Base-by-base conservation (phyloP, 2,888 invertebrate species). In the Agrochola macilenta region DNA sequence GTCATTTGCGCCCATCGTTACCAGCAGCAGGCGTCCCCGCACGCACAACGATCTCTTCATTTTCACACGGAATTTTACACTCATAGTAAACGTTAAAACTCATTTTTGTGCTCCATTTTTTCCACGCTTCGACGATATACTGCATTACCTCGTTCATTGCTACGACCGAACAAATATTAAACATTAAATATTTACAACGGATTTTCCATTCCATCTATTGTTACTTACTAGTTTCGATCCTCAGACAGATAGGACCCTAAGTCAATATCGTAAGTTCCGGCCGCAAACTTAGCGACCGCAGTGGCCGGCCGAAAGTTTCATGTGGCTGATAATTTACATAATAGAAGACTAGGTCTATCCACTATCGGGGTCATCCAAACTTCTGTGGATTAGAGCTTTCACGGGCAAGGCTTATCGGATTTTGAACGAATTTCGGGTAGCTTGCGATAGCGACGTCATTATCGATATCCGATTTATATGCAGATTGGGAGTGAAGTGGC, bases 401-500 rank as follows among this genome's bases (percentile, higher is more conserved):
- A 95, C 93, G 92, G 93, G 94, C 92, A 92, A 92, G 92, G 94
- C 94, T 96, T 96, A 96, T 96, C 96, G 95, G 95, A 95, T 96
- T 96, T 95, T 93, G 95, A 95, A 94, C 94, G 95, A 95, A 95
- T 95, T 96, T 95, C 91, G 94, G 95, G 93, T 94, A 95, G 94
- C 95, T 96, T 95, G 94, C 94, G 95, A 95, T 94, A 92, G 94
- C 94, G 94, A 95, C 94, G 94, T 95, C 95, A 96, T 96, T 96
- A 96, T 95, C 95, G 95, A 94, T 95, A 96, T 95, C 95, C 96
- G 96, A 97, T 97, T 96, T 96, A 96, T 96, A 97, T 97, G 97
- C 96, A 97, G 96, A 97, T 97, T 95, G 93, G 89, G 88, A 93
- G 92, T 93, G 93, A 93, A 95, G 94, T 92, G 92, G 90, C 88